These are phyloP conservation scores for Halictus rubicundus DNA, from an alignment of 1,140 invertebrate genomes.

Conservation along the genomic window DNA sequence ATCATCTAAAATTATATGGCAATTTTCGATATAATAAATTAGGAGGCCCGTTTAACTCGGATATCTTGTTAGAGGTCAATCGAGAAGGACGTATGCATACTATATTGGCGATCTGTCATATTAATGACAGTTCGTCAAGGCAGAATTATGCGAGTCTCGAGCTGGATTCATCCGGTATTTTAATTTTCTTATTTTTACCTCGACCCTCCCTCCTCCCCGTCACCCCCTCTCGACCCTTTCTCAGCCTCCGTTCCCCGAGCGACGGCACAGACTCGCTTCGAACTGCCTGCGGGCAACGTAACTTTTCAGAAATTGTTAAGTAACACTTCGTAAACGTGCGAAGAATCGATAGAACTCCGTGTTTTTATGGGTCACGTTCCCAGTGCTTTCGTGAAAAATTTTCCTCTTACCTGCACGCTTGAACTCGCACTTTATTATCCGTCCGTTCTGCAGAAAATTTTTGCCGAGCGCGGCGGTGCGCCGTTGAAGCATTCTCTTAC, in stretches of 20 bases:
- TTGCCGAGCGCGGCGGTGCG: neutral
- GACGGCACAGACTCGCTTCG: neutral
- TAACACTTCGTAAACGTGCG: slow-evolving; percentile 8
- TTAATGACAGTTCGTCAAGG: neutral
- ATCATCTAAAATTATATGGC: no score
- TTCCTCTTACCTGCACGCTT: neutral
- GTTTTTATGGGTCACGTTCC: neutral
- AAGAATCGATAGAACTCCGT: slow-evolving; percentile 1
- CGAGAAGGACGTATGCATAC: no score
- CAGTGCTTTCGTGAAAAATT: neutral
- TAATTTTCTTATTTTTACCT: slow-evolving; percentile 54
- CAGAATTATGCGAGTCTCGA: slow-evolving; percentile 52
- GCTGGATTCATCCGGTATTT: slow-evolving; percentile 41
- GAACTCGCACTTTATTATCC: neutral
- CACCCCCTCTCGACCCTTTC: neutral
- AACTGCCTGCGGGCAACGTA: slow-evolving; percentile 13
- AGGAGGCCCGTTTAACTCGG: no score
- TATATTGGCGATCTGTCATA: no score
- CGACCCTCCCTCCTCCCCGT: slow-evolving; percentile 1
- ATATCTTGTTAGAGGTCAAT: no score
- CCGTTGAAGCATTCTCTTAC: neutral
- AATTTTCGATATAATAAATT: no score
- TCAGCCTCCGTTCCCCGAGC: no score
- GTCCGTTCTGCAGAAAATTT: neutral
- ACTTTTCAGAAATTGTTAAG: slow-evolving; percentile 30